Percentiles rank a stretch among this genome's conserved stretches.
These are phyloP conservation scores for Anarsia innoxiella DNA, from an alignment of 2,888 invertebrate genomes.

Conservation along the genomic window DNA sequence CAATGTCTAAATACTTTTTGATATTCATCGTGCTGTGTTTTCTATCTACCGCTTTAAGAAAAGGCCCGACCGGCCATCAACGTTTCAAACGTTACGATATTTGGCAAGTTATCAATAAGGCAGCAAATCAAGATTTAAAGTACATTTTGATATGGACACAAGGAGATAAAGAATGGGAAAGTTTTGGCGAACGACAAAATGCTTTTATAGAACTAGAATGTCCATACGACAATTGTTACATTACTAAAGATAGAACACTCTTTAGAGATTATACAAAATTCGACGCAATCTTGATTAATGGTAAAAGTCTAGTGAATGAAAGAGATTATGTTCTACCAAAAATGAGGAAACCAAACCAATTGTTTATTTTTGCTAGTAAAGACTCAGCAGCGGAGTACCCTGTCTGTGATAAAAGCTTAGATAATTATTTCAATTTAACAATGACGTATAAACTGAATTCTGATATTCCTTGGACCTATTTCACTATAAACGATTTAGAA, in stretches of 20 bases:
- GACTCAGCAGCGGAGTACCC: constrained; percentile 32
- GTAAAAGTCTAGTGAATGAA: constrained; percentile 1
- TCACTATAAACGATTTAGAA: neutral
- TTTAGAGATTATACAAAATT: constrained; percentile 24
- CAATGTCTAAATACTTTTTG: too few relatives aligned
- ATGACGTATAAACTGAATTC: constrained; percentile 31
- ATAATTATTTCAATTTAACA: constrained; percentile 34
- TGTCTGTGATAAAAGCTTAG: constrained; percentile 21
- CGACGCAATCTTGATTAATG: constrained; percentile 30
- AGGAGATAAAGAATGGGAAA: too few relatives aligned
- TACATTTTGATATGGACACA: too few relatives aligned
- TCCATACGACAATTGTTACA: constrained; percentile 27
- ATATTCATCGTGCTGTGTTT: too few relatives aligned
- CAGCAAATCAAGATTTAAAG: too few relatives aligned
- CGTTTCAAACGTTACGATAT: too few relatives aligned
- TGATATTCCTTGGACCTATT: constrained; percentile 15
- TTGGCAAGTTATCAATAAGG: too few relatives aligned
- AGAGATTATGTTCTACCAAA: constrained; percentile 14
- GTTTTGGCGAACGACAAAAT: too few relatives aligned
- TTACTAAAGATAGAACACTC: constrained; percentile 23
- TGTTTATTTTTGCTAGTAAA: constrained; percentile 26
- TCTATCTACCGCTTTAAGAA: too few relatives aligned
- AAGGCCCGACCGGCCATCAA: too few relatives aligned
- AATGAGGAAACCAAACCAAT: constrained; percentile 25
- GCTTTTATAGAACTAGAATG: too few relatives aligned